A percentile compares a stretch with the other conserved stretches of the same genome.
Evolutionary conservation across 2,888 invertebrate genomes (phyloP).

Genomic region (Scaptomyza polygonia): DNA sequence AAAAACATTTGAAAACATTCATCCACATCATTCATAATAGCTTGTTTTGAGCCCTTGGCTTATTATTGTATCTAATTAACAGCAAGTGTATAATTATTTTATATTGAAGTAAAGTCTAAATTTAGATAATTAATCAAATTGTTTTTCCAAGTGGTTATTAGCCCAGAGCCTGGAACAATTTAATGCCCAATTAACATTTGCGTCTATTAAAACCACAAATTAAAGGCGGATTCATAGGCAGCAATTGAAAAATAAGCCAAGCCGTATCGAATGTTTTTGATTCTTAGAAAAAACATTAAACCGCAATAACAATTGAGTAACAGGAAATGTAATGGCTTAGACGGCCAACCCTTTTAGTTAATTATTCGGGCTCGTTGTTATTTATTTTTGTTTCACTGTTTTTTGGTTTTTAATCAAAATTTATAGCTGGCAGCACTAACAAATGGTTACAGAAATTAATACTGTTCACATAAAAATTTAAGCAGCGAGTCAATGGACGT

Average conservation of each 20-base stretch:
- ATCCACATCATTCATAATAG: too few species aligned
- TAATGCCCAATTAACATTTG: constrained; percentile 2
- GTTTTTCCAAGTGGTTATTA: background rate
- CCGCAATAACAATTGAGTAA: constrained; percentile 47
- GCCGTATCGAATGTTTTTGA: constrained; percentile 13
- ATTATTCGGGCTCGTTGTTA: constrained; percentile 28
- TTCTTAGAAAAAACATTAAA: constrained; percentile 21
- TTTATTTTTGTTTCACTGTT: background rate
- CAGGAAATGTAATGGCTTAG: constrained; percentile 48
- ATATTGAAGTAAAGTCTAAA: background rate
- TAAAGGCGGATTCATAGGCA: constrained; percentile 20
- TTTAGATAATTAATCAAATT: constrained; percentile 2
- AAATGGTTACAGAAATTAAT: constrained; percentile 9
- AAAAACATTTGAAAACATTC: too few species aligned
- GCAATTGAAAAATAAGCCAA: constrained; percentile 38
- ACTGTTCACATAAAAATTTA: constrained; percentile 12
- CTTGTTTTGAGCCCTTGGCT: too few species aligned
- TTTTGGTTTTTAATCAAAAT: constrained; percentile 54
- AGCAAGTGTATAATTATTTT: background rate
- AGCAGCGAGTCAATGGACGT: constrained; percentile 62
- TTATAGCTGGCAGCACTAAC: constrained; percentile 34
- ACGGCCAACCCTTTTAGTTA: constrained; percentile 59
- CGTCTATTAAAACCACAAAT: background rate
- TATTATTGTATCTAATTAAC: background rate
- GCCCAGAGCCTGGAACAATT: background rate